Evolutionary conservation across 2,888 invertebrate species (phyloP).

Genomic region (Gymnosoma rotundatum): DNA sequence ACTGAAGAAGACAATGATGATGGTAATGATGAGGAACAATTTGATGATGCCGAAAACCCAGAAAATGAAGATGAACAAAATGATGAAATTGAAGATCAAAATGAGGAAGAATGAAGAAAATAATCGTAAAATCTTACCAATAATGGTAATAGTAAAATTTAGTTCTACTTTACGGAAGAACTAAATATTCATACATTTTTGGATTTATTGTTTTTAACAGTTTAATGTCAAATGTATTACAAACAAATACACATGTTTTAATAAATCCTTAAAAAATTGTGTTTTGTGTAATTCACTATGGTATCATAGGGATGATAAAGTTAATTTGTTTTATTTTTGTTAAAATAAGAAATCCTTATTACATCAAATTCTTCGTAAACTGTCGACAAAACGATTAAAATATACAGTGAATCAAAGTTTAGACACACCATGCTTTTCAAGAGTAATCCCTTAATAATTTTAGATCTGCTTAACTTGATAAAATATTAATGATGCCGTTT

Average conservation of each 20-base stretch:
- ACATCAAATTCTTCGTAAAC: too few relatives aligned
- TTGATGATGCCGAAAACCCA: background rate
- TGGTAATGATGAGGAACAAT: background rate
- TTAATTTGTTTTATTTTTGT: too few relatives aligned
- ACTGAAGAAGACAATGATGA: slow-evolving; percentile 12
- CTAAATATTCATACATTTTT: background rate
- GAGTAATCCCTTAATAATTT: too few relatives aligned
- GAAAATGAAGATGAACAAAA: slow-evolving; percentile 7
- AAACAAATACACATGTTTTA: background rate
- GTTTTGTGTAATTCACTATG: too few relatives aligned
- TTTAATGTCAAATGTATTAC: background rate
- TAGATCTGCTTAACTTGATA: too few relatives aligned
- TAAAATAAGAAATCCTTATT: too few relatives aligned
- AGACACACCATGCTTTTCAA: too few relatives aligned
- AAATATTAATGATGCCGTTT: too few relatives aligned
- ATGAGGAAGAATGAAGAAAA: background rate
- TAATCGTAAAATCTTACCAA: background rate
- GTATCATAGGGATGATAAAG: too few relatives aligned
- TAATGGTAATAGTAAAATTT: background rate
- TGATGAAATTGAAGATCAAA: background rate
- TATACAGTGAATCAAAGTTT: too few relatives aligned
- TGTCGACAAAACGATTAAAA: too few relatives aligned
- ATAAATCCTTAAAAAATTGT: background rate
- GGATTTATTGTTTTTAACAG: background rate
- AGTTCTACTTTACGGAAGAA: background rate